Base-by-base conservation (phyloP, 1,140 invertebrate species). In the Zaprionus davidi region DNA sequence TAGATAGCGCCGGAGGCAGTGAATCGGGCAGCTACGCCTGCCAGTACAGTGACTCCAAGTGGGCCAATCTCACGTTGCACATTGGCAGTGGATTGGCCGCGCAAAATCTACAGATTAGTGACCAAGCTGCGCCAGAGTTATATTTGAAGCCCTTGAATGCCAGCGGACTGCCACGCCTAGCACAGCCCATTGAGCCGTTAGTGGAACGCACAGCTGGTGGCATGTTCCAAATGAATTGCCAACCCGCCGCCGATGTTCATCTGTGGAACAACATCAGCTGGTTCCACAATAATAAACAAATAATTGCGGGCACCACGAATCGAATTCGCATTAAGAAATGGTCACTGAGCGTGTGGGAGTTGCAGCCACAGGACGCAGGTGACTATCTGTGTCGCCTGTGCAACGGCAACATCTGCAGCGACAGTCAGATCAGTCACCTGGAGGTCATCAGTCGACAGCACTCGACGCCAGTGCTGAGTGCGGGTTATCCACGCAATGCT, bases 311-410 rank as follows among this genome's bases (percentile, higher is more conserved):
- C 20, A 68, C 4, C 11, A 13, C 46, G 20, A 51, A 62, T 4
- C 62, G 77, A 22, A 80, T 87, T 3, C 70, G 64, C 34, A 34
- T 94, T 38, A 93, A 93, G 13, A 96, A 95, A 78, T 96, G 96
- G 95, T 94, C 94, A 0, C 93, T 97, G 17, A 93, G 93, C 3
- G 83, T 97, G 38, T 95, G 96, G 76, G 96, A 97, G 88, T 91
- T 97, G 4, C 95, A 96, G 0, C 94, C 95, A 3, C 93, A 94
- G 15, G 97, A 98, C 82, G 94, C 94, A 55, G 97, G 97, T 38
- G 96, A 96, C 82, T 99, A 98, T 92, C 97, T 96, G 0, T 99
- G 98, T 83, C 93, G 95, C 24, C 95, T 97, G 15, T 96, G 96
- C 93, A 98, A 98, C 87, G 84, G 92, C 17, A 90, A 95, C 20